phyloP scores from a whole-genome alignment of 64 coral and sea anemone genomes.

The Porites australiensis region DNA sequence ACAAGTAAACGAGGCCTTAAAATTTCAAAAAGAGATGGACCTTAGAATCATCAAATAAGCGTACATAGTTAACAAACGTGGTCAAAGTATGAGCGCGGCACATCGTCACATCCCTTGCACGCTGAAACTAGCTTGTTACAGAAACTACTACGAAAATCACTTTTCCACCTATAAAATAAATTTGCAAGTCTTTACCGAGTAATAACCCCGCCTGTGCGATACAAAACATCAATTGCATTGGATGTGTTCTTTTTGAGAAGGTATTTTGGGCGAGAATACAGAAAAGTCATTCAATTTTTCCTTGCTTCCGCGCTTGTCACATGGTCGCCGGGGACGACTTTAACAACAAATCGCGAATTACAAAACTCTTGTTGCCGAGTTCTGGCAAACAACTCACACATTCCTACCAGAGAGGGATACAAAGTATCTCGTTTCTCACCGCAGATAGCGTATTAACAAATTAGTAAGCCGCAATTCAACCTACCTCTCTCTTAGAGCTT shows the following conservation, averaged over 20 bases:
- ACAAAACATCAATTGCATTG: not conserved
- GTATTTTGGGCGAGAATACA: not conserved
- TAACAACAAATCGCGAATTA: not conserved
- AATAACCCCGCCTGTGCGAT: not conserved
- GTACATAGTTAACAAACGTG: slow-evolving; percentile 6
- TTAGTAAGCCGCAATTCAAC: not conserved
- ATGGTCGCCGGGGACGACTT: slow-evolving; percentile 32
- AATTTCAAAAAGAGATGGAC: not conserved
- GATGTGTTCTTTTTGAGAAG: not conserved
- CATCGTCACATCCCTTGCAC: not conserved
- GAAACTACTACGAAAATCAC: not conserved
- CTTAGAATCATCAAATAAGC: not conserved
- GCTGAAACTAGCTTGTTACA: not conserved
- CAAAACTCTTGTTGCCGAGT: slow-evolving; percentile 10
- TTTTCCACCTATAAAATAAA: not conserved
- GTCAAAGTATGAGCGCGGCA: not conserved
- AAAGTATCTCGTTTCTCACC: not conserved
- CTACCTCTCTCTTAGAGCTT: slow-evolving; percentile 60
- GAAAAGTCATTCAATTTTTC: not conserved
- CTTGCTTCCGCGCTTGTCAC: slow-evolving; percentile 20
- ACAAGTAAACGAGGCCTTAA: not conserved
- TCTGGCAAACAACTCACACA: not conserved
- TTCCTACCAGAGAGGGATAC: not conserved
- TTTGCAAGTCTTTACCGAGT: not conserved
- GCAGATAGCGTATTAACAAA: not conserved